Base-by-base conservation (phyloP, 2,888 invertebrate species). In the Peribatodes rhomboidaria region DNA sequence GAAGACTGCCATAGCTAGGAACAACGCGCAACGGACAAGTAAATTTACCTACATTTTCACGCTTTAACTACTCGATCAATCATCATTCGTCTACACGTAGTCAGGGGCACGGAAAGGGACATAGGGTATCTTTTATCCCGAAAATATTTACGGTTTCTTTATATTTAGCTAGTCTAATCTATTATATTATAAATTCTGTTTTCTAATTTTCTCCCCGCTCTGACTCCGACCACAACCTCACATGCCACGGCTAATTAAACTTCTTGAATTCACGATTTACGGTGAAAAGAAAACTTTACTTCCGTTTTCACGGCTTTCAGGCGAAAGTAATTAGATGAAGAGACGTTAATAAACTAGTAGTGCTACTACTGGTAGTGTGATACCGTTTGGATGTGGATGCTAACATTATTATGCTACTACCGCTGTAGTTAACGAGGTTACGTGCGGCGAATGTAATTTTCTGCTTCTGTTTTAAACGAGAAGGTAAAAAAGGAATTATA, bases 261-360 rank as follows among this genome's bases (percentile, higher is more conserved):
- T 61, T 62, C 63, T 61, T 69, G 66, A 64, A 70, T 68, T 62
- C 62, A 61, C 60, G 58, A 68, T 72, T 70, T 60, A 62, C 31
- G 65, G 35, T 67, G 60, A 67, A 70, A 67, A 68, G 65, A 58
- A 62, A 63, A 33, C 58, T 61, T 59, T 42, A 61, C 58, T 61
- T 46, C 41, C 27, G 59, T 65, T 66, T 67, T 55, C 41, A 53
- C 61, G 20, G 39, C 50, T 47, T 67, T 44, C 53, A 57, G 10
- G 37, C 18, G 56, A 37, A 63, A 53, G 22, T 35, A 60, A 60
- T 61, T 37, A 16, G 33, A 41, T 56, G 66, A 62, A 42, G 20
- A 56, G 56, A 56, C 39, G 47, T 16, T 20, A 18, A 39, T 39
- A 39, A 22, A 31, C 31, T 14, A 16, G 31, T 16, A 14, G 14